Evolutionary conservation across 2,888 invertebrate genomes (phyloP).

Genomic region (Listrodromus nycthemerus): DNA sequence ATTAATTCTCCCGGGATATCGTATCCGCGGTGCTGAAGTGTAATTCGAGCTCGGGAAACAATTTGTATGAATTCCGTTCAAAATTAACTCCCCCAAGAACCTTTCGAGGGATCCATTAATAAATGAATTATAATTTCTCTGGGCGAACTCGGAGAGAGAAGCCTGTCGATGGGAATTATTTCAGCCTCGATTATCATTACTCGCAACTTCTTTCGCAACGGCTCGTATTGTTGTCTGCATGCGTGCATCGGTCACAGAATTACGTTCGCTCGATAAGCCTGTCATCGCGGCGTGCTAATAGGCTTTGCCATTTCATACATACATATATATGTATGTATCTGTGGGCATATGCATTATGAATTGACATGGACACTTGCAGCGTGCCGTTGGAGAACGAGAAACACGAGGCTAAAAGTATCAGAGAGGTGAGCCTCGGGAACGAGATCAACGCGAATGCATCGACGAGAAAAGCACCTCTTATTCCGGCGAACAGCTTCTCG

Average conservation of each 20-base stretch:
- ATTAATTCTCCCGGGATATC: conserved; percentile 3
- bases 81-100: conserved; percentile 13
- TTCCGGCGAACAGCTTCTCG: conserved; percentile 41
- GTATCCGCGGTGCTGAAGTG: background rate
- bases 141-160: conserved; percentile 15
- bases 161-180: conserved; percentile 39
- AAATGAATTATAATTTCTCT: background rate
- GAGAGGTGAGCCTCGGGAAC: conserved; percentile 20
- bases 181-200: conserved; percentile 49
- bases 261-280: conserved; percentile 43
- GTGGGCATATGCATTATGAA: background rate
- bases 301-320: conserved; percentile 47
- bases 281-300: conserved; percentile 49
- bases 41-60: background rate
- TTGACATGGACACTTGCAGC: background rate
- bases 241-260: conserved; percentile 27
- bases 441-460: conserved; percentile 40
- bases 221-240: conserved; percentile 32
- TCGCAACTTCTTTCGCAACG: conserved; percentile 37
- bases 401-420: conserved; percentile 40
- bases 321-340: background rate
- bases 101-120: background rate
- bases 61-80: conserved; percentile 3
- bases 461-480: conserved; percentile 47
- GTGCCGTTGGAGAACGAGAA: background rate